These are phyloP conservation scores for Vespertilio murinus DNA, from an alignment of 2,797 vertebrate species.

Conservation along the genomic window DNA sequence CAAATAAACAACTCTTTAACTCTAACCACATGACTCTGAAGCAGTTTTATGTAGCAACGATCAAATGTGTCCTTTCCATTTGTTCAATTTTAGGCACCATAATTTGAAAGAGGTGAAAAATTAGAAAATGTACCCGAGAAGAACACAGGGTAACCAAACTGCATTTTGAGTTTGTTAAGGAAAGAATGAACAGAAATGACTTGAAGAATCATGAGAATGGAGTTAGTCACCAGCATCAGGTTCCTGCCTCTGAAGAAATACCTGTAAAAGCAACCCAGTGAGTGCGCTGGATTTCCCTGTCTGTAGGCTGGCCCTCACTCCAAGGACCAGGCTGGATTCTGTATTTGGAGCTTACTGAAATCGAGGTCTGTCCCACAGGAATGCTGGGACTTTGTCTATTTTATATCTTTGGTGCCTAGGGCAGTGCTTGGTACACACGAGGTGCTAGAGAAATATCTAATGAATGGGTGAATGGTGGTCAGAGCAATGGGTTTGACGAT, in stretches of 20 bases:
- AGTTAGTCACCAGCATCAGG: not conserved
- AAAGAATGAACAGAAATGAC: constrained; percentile 35
- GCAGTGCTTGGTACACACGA: not conserved
- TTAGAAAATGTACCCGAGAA: not conserved
- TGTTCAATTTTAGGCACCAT: not conserved
- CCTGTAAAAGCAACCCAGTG: not conserved
- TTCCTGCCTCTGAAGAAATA: not conserved
- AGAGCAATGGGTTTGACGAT: not conserved
- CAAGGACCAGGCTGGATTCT: not conserved
- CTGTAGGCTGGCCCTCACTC: not conserved
- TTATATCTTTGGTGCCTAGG: not conserved
- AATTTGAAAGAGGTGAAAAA: constrained; percentile 31
- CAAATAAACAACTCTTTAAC: constrained; percentile 15
- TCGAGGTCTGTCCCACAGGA: not conserved
- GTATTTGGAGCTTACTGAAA: not conserved
- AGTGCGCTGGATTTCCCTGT: not conserved
- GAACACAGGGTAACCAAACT: not conserved
- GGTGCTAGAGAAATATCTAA: not conserved
- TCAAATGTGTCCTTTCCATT: not conserved
- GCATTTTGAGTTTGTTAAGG: constrained; percentile 24
- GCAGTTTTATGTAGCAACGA: not conserved
- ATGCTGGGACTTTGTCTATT: not conserved
- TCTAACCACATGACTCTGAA: not conserved
- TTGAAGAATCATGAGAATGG: not conserved
- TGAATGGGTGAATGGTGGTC: not conserved